These are phyloP conservation scores for Mormoops blainvillei DNA, from an alignment of 2,113 vertebrate species.

Conservation along the genomic window DNA sequence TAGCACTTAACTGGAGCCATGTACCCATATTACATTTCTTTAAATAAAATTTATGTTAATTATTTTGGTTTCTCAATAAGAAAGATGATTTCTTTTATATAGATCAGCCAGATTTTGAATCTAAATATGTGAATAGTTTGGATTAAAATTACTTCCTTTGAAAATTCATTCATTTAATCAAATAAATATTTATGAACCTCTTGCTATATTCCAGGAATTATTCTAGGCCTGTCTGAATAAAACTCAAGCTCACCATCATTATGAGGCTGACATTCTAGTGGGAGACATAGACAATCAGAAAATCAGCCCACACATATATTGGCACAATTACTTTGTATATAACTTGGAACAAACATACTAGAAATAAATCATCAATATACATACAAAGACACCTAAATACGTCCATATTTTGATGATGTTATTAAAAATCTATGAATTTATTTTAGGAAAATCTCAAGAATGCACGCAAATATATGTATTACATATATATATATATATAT, in stretches of 20 bases:
- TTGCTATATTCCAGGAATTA: neutral
- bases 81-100: neutral
- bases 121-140: neutral
- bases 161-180: neutral
- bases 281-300: neutral
- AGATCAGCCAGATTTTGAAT: neutral
- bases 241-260: neutral
- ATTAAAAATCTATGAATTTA: neutral
- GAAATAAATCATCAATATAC: neutral
- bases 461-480: neutral
- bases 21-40: neutral
- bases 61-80: neutral
- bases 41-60: neutral
- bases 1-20: neutral
- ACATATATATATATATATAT: neutral
- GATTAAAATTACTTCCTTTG: neutral
- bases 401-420: neutral
- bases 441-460: neutral
- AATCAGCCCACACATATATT: neutral
- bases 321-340: neutral
- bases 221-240: neutral
- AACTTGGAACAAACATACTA: neutral
- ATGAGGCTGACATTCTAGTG: neutral
- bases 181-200: neutral
- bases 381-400: neutral